A percentile compares a stretch with the other conserved stretches of the same genome.
These are phyloP conservation scores for Andrena chrysosceles DNA, from an alignment of 2,888 invertebrate species.

Conservation along the genomic window DNA sequence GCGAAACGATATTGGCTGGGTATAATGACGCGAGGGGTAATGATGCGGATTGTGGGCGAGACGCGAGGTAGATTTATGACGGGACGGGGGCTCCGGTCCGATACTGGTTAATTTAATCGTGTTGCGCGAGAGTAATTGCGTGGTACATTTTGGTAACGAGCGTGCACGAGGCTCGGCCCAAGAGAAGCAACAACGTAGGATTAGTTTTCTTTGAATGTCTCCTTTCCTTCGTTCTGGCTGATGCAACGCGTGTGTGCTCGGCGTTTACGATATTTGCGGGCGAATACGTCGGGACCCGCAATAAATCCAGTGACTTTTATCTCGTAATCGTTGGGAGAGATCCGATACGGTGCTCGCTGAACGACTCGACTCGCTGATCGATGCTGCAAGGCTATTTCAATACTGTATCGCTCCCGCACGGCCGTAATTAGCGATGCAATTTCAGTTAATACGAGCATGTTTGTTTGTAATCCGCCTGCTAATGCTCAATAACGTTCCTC, in stretches of 20 bases:
- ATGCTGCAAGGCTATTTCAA: slow-evolving; percentile 22
- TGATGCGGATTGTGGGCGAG: slow-evolving; percentile 39
- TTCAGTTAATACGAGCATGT: slow-evolving; percentile 24
- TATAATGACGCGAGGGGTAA: slow-evolving; percentile 37
- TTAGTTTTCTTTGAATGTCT: not conserved
- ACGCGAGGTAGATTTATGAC: slow-evolving; percentile 35
- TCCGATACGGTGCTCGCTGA: slow-evolving; percentile 30
- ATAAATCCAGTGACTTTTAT: slow-evolving; percentile 45
- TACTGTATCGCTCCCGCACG: not conserved
- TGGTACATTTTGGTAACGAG: slow-evolving; percentile 19
- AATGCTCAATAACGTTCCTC: not conserved
- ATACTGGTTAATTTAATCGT: slow-evolving; percentile 51
- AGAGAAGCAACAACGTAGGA: not conserved
- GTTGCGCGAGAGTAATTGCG: slow-evolving; percentile 11
- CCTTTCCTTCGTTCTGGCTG: not conserved
- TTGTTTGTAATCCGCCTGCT: not conserved
- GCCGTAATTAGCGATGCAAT: slow-evolving; percentile 37
- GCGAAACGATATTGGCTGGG: slow-evolving; percentile 52
- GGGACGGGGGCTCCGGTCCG: not conserved
- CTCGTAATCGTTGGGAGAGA: slow-evolving; percentile 34
- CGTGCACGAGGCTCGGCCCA: not conserved
- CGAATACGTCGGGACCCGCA: not conserved
- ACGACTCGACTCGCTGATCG: slow-evolving; percentile 26
- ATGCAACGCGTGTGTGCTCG: not conserved
- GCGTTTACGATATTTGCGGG: slow-evolving; percentile 21